Conservation (phyloP, 2,113 vertebrate genomes). For the Octodon degus region DNA sequence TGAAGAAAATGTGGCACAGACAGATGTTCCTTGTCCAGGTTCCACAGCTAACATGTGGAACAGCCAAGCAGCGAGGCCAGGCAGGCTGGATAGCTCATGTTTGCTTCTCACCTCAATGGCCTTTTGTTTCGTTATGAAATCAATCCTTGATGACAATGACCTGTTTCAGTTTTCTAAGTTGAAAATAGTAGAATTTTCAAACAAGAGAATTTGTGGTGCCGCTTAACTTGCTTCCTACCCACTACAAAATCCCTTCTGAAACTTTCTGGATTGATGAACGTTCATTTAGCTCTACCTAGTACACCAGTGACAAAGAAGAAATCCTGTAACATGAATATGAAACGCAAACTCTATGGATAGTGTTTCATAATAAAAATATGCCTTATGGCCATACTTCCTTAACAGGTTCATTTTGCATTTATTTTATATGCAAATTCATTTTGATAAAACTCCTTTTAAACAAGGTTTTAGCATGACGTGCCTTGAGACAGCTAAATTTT, state of each 20-base stretch:
- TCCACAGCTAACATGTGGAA: background rate
- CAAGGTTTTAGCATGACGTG: constrained; percentile 46
- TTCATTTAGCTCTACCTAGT: constrained; percentile 12
- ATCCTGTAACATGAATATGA: background rate
- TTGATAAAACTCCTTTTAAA: constrained; percentile 63
- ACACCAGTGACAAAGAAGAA: constrained; percentile 1
- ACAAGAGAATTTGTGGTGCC: background rate
- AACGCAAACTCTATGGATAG: constrained; percentile 54
- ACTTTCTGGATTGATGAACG: background rate
- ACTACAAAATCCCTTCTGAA: constrained; percentile 57
- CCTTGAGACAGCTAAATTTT: constrained; percentile 45
- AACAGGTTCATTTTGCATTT: constrained; percentile 25
- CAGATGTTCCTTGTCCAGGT: background rate
- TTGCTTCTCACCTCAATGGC: background rate
- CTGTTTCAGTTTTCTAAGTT: background rate
- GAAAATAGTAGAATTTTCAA: constrained; percentile 25
- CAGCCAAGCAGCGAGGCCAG: background rate
- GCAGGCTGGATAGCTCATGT: background rate
- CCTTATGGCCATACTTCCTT: background rate
- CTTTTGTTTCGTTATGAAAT: background rate
- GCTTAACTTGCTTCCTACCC: background rate
- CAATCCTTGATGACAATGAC: background rate
- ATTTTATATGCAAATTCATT: constrained; percentile 53
- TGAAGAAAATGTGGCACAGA: background rate
- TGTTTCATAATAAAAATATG: constrained; percentile 52